These are phyloP conservation scores for Gymnocephalus cernua DNA, from an alignment of 2,113 vertebrate genomes.

Conservation along the genomic window DNA sequence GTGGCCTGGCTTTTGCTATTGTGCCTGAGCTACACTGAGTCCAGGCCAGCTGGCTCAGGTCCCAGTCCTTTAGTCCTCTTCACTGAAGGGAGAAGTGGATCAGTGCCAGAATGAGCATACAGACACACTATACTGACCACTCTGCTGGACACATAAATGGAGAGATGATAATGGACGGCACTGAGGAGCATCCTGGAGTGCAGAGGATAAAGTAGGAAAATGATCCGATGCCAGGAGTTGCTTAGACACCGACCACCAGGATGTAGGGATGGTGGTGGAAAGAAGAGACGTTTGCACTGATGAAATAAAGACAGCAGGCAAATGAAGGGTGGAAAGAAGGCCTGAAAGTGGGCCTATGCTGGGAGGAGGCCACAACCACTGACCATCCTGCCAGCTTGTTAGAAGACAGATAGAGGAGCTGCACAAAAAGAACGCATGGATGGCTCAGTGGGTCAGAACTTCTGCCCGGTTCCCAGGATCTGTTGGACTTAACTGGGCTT, in stretches of 20 bases:
- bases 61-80: slow-evolving; percentile 73
- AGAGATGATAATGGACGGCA: slow-evolving; percentile 28
- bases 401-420: slow-evolving; percentile 38
- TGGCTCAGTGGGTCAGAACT: slow-evolving; percentile 38
- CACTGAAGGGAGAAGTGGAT: slow-evolving; percentile 60
- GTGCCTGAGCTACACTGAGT: slow-evolving; percentile 55
- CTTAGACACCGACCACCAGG: slow-evolving; percentile 18
- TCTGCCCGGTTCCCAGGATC: slow-evolving; percentile 46
- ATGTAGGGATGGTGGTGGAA: slow-evolving; percentile 23
- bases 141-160: slow-evolving; percentile 26
- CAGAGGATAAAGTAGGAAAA: slow-evolving; percentile 36
- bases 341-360: slow-evolving; percentile 1
- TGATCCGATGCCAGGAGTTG: slow-evolving; percentile 15
- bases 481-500: slow-evolving; percentile 1
- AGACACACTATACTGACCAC: slow-evolving; percentile 54
- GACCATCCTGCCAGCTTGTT: slow-evolving; percentile 35
- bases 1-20: slow-evolving; percentile 53
- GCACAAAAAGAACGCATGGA: slow-evolving; percentile 14
- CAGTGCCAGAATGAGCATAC: slow-evolving; percentile 52
- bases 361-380: slow-evolving; percentile 34
- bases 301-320: slow-evolving; percentile 12
- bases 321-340: slow-evolving; percentile 18
- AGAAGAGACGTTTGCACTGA: slow-evolving; percentile 1
- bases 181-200: not conserved
- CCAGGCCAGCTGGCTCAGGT: slow-evolving; percentile 73